A percentile compares a stretch with the other conserved stretches of the same genome.
Conservation (phyloP, 2,113 vertebrate species). For the Genyomyrus donnyi region DNA sequence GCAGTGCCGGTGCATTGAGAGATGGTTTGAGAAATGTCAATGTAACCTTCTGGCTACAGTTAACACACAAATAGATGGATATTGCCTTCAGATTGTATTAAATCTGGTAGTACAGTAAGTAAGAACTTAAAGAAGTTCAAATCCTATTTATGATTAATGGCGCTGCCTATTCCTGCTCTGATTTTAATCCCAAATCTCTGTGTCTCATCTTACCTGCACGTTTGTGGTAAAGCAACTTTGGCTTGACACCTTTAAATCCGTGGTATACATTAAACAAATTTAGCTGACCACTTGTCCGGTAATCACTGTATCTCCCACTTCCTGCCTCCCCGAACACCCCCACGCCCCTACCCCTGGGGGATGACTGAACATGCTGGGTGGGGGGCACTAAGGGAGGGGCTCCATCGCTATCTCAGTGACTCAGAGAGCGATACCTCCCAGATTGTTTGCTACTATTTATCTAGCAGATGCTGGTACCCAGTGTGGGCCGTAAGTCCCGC, state of each 20-base stretch:
- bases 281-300: not conserved
- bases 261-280: not conserved
- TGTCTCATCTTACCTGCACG: not conserved
- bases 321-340: not conserved
- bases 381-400: not conserved
- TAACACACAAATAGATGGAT: not conserved
- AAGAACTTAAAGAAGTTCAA: not conserved
- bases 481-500: not conserved
- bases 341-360: not conserved
- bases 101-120: not conserved
- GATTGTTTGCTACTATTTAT: not conserved
- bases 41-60: not conserved
- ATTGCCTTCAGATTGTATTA: not conserved
- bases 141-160: not conserved
- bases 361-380: not conserved
- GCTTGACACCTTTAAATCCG: not conserved
- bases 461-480: not conserved
- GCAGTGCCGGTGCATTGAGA: not conserved
- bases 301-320: not conserved
- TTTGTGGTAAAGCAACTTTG: not conserved
- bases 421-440: not conserved
- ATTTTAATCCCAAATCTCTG: not conserved
- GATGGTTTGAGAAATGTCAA: not conserved
- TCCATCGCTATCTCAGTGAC: not conserved
- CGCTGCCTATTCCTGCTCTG: not conserved